phyloP scores from a whole-genome alignment of 2,797 vertebrate species.

The Tamandua tetradactyla region DNA sequence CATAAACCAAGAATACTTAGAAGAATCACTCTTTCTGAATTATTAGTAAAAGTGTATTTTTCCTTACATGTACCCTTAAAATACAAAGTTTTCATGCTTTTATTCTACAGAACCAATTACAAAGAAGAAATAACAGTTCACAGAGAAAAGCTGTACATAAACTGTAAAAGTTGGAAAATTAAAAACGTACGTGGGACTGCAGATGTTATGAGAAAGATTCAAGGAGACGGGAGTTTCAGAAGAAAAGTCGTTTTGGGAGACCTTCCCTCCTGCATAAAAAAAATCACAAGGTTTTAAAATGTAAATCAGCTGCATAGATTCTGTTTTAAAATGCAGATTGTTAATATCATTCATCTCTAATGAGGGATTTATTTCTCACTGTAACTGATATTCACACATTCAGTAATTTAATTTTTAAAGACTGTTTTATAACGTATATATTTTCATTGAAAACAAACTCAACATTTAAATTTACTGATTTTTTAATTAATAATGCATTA shows the following conservation, averaged over 20 bases:
- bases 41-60: background rate
- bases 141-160: accelerated
- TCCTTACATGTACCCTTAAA: background rate
- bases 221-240: slow-evolving; percentile 85
- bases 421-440: background rate
- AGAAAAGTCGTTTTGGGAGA: slow-evolving; percentile 83
- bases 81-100: background rate
- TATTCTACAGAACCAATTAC: background rate
- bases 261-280: slow-evolving; percentile 82
- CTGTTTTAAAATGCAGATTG: background rate
- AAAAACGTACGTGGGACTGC: slow-evolving; percentile 85
- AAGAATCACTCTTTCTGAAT: background rate
- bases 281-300: slow-evolving; percentile 72
- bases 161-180: accelerated
- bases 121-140: background rate
- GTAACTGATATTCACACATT: background rate
- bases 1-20: accelerated
- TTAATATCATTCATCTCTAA: background rate
- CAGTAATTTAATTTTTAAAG: background rate
- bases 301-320: background rate
- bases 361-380: background rate
- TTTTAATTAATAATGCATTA: background rate
- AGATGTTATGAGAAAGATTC: slow-evolving; percentile 86
- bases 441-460: background rate
- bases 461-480: background rate